Base-by-base conservation (phyloP, 1,140 invertebrate genomes). In the Drosophila murphyi region DNA sequence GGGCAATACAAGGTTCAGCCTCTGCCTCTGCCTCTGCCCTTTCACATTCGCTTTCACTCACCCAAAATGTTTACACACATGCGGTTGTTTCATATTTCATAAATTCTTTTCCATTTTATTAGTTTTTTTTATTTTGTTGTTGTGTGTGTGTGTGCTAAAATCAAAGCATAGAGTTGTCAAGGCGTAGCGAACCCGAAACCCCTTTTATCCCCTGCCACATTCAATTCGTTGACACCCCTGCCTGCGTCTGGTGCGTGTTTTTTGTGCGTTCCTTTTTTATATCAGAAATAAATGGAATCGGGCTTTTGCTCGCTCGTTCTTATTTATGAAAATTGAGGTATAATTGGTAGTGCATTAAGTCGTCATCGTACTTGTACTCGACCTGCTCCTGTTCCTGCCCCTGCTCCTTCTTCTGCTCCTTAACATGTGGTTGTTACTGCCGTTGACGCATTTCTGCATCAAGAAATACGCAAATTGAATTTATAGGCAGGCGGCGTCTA, bases 301-400 rank as follows among this genome's bases (percentile, higher is more conserved):
- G 50, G 45, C 43, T 41, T 34, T 64, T 20, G 67, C 59, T 34
- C 39, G 10, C 39, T 34, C 34, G 10, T 29, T 80, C 80, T 85
- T 88, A 85, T 89, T 89, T 89, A 89, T 89, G 80, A 90, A 89
- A 89, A 89, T 89, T 89, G 85, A 89, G 85, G 85, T 89, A 89
- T 89, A 89, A 89, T 89, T 89, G 85, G 85, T 85, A 89, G 85
- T 89, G 86, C 85, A 89, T 89, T 89, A 89, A 88, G 83, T 89
- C 73, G 67, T 89, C 77, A 65, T 64, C 50, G 50, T 35, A 41
- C 41, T 39, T 28, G 56, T 51, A 43, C 39, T 35, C 20, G 20
- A 20, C 20, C 52, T 35, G 32, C 28, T 47, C 32, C 60, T 50
- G 48, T 43, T 35, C 51, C 60, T 63, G 35, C 51, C 41, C 43